Percentiles rank a stretch among this genome's conserved stretches.
phyloP scores from a whole-genome alignment of 2,797 vertebrate species.

The Sciaenops ocellatus region DNA sequence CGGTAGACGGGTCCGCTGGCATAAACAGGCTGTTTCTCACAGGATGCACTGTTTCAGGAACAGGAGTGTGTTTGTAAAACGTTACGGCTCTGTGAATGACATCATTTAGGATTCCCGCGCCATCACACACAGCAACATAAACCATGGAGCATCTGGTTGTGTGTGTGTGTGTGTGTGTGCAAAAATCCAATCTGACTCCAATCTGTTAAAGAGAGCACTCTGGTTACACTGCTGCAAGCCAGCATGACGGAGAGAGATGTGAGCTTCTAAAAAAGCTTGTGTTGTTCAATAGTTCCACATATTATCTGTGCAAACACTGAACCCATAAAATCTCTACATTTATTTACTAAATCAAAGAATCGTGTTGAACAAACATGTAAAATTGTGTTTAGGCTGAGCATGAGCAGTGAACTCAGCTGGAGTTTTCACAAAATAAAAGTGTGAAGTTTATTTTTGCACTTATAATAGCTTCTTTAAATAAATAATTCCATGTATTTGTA shows the following conservation, averaged over 20 bases:
- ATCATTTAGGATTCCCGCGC: constrained; percentile 36
- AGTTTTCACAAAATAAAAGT: no score
- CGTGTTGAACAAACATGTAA: no score
- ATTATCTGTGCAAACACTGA: neutral
- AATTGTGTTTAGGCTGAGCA: neutral
- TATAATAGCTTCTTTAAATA: neutral
- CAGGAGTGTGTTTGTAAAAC: constrained; percentile 32
- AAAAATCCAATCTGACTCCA: constrained; percentile 44
- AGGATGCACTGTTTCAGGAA: constrained; percentile 25
- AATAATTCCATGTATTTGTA: neutral
- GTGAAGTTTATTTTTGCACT: no score
- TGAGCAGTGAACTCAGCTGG: neutral
- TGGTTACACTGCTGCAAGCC: constrained; percentile 21
- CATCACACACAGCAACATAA: constrained; percentile 39
- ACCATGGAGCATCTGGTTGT: constrained; percentile 53
- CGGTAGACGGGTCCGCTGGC: neutral
- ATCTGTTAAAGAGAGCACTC: constrained; percentile 26
- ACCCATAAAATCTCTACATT: neutral
- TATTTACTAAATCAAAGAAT: neutral
- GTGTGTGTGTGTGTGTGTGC: constrained; percentile 21
- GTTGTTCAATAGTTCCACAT: neutral
- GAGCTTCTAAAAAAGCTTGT: neutral
- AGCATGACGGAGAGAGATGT: neutral
- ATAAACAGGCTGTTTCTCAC: constrained; percentile 24
- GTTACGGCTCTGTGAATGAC: constrained; percentile 32